Conservation (phyloP, 2,797 vertebrate genomes). For the Sciurus vulgaris region DNA sequence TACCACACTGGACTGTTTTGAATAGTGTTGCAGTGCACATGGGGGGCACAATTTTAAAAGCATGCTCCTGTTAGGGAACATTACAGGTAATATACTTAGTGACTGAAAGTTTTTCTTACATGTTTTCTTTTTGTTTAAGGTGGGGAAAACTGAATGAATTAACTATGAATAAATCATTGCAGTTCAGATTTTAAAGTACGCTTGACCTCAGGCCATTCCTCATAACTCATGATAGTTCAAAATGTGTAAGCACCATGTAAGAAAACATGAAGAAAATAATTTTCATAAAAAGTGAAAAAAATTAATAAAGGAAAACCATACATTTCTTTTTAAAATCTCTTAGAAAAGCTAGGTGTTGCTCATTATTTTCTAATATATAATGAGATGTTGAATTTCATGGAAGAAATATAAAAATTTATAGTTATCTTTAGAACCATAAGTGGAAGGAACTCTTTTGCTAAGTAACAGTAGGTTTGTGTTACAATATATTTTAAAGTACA, state of each 20-base stretch:
- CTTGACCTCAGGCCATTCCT: not conserved
- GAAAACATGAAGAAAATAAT: not conserved
- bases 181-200: conserved; percentile 8
- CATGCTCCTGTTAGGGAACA: not conserved
- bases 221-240: not conserved
- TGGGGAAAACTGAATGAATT: not conserved
- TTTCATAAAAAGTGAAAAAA: not conserved
- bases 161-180: conserved; percentile 54
- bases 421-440: conserved; percentile 40
- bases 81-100: not conserved
- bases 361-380: not conserved
- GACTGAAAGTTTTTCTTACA: not conserved
- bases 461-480: not conserved
- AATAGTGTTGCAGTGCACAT: not conserved
- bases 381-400: not conserved
- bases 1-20: not conserved
- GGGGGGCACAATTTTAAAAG: conserved; percentile 22
- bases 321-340: conserved; percentile 21
- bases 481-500: not conserved
- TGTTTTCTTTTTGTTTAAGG: not conserved
- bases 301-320: not conserved
- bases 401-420: not conserved
- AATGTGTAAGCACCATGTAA: not conserved
- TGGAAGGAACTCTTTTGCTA: conserved; percentile 25
- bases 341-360: not conserved